phyloP scores from a whole-genome alignment of 1,140 invertebrate genomes.

The Delia radicum region DNA sequence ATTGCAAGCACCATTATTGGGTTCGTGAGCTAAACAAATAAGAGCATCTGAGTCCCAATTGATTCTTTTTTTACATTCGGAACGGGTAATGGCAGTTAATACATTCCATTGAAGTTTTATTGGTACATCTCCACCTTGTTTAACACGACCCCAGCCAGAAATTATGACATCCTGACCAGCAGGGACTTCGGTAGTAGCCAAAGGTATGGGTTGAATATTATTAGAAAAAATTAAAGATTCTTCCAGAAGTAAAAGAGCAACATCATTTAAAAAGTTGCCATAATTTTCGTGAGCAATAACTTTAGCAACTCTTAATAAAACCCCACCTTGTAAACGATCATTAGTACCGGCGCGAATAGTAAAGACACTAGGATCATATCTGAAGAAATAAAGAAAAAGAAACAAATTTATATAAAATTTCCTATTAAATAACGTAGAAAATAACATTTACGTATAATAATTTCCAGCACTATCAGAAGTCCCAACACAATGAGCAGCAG shows the following conservation, averaged over 20 bases:
- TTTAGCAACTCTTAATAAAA: constrained; percentile 29
- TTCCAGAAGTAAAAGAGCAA: constrained; percentile 57
- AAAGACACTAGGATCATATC: constrained; percentile 22
- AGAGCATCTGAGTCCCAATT: constrained; percentile 28
- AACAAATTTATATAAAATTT: neutral
- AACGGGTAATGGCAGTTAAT: constrained; percentile 31
- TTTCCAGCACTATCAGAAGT: neutral
- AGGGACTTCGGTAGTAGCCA: constrained; percentile 42
- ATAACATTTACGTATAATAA: constrained; percentile 23
- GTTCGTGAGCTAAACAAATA: constrained; percentile 42
- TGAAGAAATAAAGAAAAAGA: neutral
- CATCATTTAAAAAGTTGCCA: constrained; percentile 51
- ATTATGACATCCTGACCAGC: constrained; percentile 37
- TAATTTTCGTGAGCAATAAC: constrained; percentile 51
- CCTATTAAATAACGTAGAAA: too few species aligned
- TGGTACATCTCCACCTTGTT: constrained; percentile 33
- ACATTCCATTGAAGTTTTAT: constrained; percentile 28
- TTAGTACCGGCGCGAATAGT: constrained; percentile 37
- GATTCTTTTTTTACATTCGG: constrained; percentile 31
- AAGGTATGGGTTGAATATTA: constrained; percentile 44
- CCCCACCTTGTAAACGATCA: constrained; percentile 31
- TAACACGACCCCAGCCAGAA: constrained; percentile 59
- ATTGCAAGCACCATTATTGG: constrained; percentile 42
- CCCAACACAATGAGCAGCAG: constrained; percentile 61
- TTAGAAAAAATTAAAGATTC: constrained; percentile 39